A percentile compares a stretch with the other conserved stretches of the same genome.
Conservation (phyloP, 2,113 vertebrate species). For the Pituophis catenifer region DNA sequence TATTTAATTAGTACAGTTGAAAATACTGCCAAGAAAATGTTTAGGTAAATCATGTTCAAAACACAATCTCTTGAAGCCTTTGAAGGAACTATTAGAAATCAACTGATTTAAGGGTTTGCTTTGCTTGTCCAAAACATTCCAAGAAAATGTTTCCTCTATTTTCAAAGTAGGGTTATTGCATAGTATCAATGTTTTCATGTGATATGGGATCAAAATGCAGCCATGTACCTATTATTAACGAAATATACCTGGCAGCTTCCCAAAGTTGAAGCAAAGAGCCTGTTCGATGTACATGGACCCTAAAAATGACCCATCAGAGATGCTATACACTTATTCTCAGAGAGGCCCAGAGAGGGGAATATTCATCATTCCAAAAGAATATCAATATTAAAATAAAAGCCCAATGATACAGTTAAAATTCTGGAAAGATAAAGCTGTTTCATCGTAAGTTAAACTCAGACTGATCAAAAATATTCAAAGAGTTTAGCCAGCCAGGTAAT, state of each 20-base stretch:
- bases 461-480: neutral
- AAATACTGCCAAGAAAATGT: no score
- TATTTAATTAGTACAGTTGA: no score
- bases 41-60: no score
- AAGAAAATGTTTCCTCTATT: no score
- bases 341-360: neutral
- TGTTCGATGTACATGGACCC: neutral
- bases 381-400: neutral
- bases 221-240: neutral
- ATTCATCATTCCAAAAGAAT: neutral
- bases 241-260: neutral
- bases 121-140: no score
- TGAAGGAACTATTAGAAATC: no score
- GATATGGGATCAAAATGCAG: neutral
- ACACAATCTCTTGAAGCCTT: no score
- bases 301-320: neutral
- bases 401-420: neutral
- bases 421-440: neutral
- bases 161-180: neutral
- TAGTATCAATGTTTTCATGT: neutral
- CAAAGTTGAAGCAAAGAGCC: neutral
- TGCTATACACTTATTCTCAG: neutral
- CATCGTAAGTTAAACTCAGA: neutral
- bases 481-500: neutral
- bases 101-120: no score